Evolutionary conservation across 2,888 invertebrate genomes (phyloP).

Genomic region (Leptopilina myrica): DNA sequence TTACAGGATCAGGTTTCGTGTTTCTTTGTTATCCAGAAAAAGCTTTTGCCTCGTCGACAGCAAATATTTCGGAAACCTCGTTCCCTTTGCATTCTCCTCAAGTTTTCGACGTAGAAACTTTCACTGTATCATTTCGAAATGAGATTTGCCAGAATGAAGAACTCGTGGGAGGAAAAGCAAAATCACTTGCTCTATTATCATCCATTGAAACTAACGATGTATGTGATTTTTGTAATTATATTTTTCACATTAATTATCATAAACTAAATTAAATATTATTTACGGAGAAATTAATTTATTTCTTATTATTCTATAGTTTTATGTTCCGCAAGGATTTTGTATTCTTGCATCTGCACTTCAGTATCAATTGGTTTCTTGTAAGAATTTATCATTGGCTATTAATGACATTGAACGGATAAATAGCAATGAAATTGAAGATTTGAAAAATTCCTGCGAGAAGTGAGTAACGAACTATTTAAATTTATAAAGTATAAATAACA

Average conservation of each 20-base stretch:
- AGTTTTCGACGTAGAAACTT: slow-evolving; percentile 63
- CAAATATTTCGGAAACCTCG: not conserved
- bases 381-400: slow-evolving; percentile 77
- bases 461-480: slow-evolving; percentile 60
- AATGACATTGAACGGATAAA: slow-evolving; percentile 78
- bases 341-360: slow-evolving; percentile 82
- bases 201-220: slow-evolving; percentile 77
- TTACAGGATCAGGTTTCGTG: slow-evolving; percentile 72
- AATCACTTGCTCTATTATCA: slow-evolving; percentile 84
- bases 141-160: slow-evolving; percentile 78
- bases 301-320: slow-evolving; percentile 73
- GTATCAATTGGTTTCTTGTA: slow-evolving; percentile 78
- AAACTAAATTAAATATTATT: slow-evolving; percentile 27
- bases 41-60: not conserved
- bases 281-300: slow-evolving; percentile 40
- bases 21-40: slow-evolving; percentile 71
- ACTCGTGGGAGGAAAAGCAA: slow-evolving; percentile 88
- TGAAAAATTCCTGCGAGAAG: slow-evolving; percentile 79
- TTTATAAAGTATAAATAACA: not conserved
- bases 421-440: slow-evolving; percentile 76
- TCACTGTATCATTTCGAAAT: slow-evolving; percentile 77
- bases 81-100: not conserved
- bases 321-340: slow-evolving; percentile 85
- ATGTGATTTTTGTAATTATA: slow-evolving; percentile 50
- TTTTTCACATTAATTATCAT: too few relatives aligned